Conservation (phyloP, 2,888 invertebrate species). For the Drosophila ezoana region DNA sequence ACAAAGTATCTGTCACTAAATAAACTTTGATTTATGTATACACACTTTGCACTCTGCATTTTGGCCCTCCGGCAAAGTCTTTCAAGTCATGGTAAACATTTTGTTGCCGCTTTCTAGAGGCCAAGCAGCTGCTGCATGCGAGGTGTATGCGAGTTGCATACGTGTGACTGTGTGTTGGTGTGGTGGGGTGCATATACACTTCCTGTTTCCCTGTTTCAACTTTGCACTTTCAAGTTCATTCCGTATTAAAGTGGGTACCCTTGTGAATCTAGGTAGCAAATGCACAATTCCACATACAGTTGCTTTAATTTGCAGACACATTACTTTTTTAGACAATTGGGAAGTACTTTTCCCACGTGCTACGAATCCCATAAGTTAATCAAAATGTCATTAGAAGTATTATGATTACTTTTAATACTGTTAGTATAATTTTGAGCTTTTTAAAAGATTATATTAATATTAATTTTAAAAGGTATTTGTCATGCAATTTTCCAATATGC, state of each 20-base stretch:
- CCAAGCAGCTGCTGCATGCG: constrained; percentile 13
- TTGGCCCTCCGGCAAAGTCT: constrained; percentile 52
- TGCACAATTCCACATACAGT: constrained; percentile 8
- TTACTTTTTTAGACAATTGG: constrained; percentile 55
- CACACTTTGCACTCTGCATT: constrained; percentile 60
- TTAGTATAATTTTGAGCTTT: constrained; percentile 1
- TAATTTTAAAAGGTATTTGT: constrained; percentile 5
- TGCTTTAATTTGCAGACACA: constrained; percentile 43
- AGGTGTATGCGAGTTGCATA: neutral
- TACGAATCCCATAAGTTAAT: constrained; percentile 31
- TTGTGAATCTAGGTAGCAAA: constrained; percentile 29
- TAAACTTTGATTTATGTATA: constrained; percentile 79
- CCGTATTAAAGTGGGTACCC: constrained; percentile 36
- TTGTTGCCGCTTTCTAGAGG: constrained; percentile 34
- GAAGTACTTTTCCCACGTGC: constrained; percentile 31
- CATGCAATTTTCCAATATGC: neutral
- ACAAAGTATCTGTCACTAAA: constrained; percentile 68
- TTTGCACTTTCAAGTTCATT: constrained; percentile 59
- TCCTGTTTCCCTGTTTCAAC: constrained; percentile 39
- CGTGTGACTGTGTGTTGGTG: neutral
- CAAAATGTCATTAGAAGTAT: constrained; percentile 26
- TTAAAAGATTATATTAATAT: constrained; percentile 4
- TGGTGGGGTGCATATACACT: constrained; percentile 2
- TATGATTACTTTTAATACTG: constrained; percentile 10
- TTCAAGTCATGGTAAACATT: constrained; percentile 60